Evolutionary conservation across 2,113 vertebrate genomes (phyloP).

Genomic region (Alaudala cheleensis): DNA sequence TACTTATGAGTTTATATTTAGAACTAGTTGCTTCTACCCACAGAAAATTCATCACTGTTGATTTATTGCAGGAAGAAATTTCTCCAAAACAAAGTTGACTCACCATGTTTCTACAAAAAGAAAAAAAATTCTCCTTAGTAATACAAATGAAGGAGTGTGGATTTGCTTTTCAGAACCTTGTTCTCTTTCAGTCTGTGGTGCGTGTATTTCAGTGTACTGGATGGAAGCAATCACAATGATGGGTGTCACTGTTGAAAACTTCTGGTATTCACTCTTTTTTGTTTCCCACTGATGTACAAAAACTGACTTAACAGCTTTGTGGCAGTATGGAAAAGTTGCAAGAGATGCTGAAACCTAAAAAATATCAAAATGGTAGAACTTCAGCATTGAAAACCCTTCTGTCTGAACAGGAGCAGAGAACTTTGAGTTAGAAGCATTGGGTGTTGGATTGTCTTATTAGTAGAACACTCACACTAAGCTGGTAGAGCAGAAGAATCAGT

Average conservation of each 20-base stretch:
- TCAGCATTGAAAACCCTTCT: not conserved
- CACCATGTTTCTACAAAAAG: not conserved
- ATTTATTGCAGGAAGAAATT: conserved; percentile 62
- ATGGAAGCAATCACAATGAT: not conserved
- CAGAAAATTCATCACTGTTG: conserved; percentile 40
- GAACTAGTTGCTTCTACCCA: conserved; percentile 60
- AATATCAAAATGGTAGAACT: not conserved
- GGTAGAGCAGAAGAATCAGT: not conserved
- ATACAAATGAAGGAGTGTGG: not conserved
- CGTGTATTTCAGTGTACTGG: rapidly evolving
- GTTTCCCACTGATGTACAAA: rapidly evolving
- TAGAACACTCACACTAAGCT: not conserved
- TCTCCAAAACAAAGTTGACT: conserved; percentile 40
- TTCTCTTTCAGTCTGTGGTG: not conserved
- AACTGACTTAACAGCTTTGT: not conserved
- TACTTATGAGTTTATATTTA: conserved; percentile 60
- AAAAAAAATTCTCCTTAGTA: not conserved
- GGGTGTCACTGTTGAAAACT: not conserved
- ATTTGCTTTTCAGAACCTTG: not conserved
- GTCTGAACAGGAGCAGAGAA: not conserved
- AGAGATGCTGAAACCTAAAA: not conserved
- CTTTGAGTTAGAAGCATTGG: not conserved
- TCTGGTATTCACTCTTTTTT: not conserved
- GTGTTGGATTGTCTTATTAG: not conserved
- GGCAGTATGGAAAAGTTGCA: not conserved